phyloP scores from a whole-genome alignment of 2,888 invertebrate species.

The Cheilosia variabilis region DNA sequence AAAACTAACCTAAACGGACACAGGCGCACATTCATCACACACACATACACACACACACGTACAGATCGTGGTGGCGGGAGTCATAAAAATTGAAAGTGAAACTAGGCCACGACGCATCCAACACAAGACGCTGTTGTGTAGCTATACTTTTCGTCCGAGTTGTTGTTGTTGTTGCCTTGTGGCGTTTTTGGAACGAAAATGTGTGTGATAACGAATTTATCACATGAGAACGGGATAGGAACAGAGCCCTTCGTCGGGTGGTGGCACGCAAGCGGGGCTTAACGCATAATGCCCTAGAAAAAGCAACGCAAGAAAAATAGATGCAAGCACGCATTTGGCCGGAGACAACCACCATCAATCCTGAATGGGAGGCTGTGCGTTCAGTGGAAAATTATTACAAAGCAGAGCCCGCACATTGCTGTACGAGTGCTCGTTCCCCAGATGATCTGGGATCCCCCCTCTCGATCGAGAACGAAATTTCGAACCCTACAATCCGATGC shows the following conservation, averaged over 20 bases:
- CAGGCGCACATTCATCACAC: slow-evolving; percentile 1
- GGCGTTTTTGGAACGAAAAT: slow-evolving; percentile 51
- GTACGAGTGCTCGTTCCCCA: slow-evolving; percentile 13
- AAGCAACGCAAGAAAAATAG: slow-evolving; percentile 32
- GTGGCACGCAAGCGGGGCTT: slow-evolving; percentile 30
- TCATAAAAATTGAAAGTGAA: slow-evolving; percentile 75
- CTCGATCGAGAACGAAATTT: not conserved
- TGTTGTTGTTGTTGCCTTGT: slow-evolving; percentile 17
- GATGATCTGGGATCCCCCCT: slow-evolving; percentile 10
- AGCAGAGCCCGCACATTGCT: slow-evolving; percentile 43
- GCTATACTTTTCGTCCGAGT: slow-evolving; percentile 62
- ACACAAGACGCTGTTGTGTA: slow-evolving; percentile 67
- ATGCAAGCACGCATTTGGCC: slow-evolving; percentile 30
- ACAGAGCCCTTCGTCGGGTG: slow-evolving; percentile 54
- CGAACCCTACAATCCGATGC: not conserved
- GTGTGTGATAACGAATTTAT: slow-evolving; percentile 74
- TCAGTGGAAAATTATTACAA: slow-evolving; percentile 8
- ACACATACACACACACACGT: slow-evolving; percentile 21
- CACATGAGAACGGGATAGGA: slow-evolving; percentile 53
- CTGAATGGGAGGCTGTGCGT: slow-evolving; percentile 49
- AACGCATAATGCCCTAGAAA: slow-evolving; percentile 71
- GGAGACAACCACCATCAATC: slow-evolving; percentile 68
- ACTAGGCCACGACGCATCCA: slow-evolving; percentile 74
- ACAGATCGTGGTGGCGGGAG: slow-evolving; percentile 45
- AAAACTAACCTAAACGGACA: not conserved